Evolutionary conservation across 1,140 invertebrate genomes (phyloP).

Genomic region (Whitmania pigra): DNA sequence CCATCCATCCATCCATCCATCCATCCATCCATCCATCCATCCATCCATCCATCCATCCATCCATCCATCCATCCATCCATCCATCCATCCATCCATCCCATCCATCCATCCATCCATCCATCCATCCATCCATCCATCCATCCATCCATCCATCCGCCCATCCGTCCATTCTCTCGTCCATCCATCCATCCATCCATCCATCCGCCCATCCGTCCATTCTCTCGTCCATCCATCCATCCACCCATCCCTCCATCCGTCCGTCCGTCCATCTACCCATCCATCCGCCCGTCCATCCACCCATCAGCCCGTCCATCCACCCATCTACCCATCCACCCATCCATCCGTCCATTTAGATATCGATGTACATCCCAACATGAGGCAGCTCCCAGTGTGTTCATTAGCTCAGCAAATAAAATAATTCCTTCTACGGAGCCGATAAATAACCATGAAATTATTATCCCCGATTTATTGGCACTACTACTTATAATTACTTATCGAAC

Average conservation of each 20-base stretch:
- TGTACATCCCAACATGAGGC: too few species aligned
- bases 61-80: constrained; percentile 10
- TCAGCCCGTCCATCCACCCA: background rate
- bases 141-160: constrained; percentile 6
- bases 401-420: too few species aligned
- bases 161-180: too few species aligned
- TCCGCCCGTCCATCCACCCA: background rate
- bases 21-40: constrained; percentile 13
- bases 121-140: background rate
- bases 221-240: constrained; percentile 6
- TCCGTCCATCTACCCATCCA: background rate
- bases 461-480: too few species aligned
- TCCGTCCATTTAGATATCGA: background rate
- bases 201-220: background rate
- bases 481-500: too few species aligned
- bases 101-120: constrained; percentile 7
- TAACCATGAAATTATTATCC: too few species aligned
- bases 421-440: too few species aligned
- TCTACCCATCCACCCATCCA: background rate
- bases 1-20: constrained; percentile 3
- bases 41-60: constrained; percentile 10
- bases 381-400: too few species aligned
- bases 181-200: background rate
- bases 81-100: background rate
- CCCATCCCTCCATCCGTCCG: background rate